Base-by-base conservation (phyloP, 1,140 invertebrate genomes). In the Drosophila nigromelanica region DNA sequence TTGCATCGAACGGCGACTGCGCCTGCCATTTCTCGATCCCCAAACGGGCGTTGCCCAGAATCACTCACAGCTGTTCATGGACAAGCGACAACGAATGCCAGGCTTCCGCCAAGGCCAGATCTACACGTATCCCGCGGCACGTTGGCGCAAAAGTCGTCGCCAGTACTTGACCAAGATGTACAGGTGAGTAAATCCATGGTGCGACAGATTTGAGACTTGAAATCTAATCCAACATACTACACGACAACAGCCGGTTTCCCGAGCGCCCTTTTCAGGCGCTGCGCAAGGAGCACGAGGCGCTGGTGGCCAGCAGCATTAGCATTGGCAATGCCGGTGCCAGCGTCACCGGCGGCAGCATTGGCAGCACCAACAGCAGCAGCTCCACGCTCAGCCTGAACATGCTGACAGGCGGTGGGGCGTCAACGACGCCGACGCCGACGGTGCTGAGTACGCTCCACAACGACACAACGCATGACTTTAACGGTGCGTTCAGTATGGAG, bases 41-140 rank as follows among this genome's bases (percentile, higher is more conserved):
- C 98, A 99, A 93, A 99, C 98, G 63, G 98, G 97, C 37, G 97
- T 99, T 30, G 98, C 98, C 18, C 98, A 99, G 92, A 98, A 97
- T 91, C 97, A 99, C 92, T 98, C 97, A 71, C 95, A 96, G 78
- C 93, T 99, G 68, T 98, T 98, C 92, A 97, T 98, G 95, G 95
- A 95, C 39, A 94, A 96, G 83, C 94, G 96, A 82, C 96, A 99
- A 89, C 94, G 98, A 72, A 95, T 98, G 93, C 98, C 98, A 37
- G 98, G 98, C 66, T 94, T 97, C 59, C 93, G 94, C 61, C 95
- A 96, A 78, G 98, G 98, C 18, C 98, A 99, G 92, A 95, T 99
- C 15, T 99, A 99, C 92, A 96, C 97, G 73, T 99, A 99, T 94
- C 98, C 98, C 33, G 85, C 91, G 33, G 76, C 89, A 12, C 75